phyloP scores from a whole-genome alignment of 2,113 vertebrate genomes.

The Echinops telfairi region DNA sequence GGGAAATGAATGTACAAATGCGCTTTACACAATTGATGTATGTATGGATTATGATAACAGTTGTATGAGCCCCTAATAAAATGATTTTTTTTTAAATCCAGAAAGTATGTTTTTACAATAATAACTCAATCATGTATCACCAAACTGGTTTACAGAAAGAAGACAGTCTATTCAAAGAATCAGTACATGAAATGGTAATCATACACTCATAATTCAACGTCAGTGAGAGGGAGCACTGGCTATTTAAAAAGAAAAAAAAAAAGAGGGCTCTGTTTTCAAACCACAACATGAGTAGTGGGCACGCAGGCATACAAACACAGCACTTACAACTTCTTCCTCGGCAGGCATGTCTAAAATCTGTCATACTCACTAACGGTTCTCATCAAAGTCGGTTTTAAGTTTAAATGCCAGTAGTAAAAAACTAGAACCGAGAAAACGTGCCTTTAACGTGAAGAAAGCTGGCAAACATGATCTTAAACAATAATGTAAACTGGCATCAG shows the following conservation, averaged over 20 bases:
- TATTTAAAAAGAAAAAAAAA: too few relatives aligned
- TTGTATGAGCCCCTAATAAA: too few relatives aligned
- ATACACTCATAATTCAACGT: background rate
- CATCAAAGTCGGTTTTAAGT: background rate
- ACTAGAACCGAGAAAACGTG: background rate
- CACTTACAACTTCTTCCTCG: background rate
- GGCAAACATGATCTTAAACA: too few relatives aligned
- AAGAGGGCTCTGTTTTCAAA: too few relatives aligned
- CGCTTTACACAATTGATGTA: too few relatives aligned
- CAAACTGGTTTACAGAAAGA: background rate
- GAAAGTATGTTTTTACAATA: slow-evolving; percentile 9
- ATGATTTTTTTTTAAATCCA: too few relatives aligned
- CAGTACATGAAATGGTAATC: background rate
- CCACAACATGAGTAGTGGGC: background rate
- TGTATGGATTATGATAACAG: too few relatives aligned
- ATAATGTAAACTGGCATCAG: background rate
- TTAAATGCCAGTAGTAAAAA: background rate
- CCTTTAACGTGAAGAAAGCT: background rate
- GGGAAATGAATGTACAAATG: too few relatives aligned
- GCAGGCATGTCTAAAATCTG: background rate
- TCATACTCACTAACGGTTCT: background rate
- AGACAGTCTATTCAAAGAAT: background rate
- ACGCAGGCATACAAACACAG: background rate
- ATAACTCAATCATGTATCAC: slow-evolving; percentile 14
- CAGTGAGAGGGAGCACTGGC: too few relatives aligned